Evolutionary conservation across 2,797 vertebrate species (phyloP).

Genomic region (Morus bassanus): DNA sequence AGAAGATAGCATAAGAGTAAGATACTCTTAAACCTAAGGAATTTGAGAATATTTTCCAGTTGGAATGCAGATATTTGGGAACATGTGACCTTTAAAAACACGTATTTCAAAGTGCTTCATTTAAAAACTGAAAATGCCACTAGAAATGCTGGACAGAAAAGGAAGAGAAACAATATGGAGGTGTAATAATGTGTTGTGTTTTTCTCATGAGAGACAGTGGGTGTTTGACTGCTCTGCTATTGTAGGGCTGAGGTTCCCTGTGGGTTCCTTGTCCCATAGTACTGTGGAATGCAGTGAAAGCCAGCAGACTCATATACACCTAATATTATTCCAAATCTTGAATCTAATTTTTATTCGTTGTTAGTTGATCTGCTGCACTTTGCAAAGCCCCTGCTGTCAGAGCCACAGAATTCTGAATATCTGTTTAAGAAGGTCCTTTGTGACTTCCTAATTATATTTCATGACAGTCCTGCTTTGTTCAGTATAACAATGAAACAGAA

Average conservation of each 20-base stretch:
- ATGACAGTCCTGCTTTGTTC: slow-evolving; percentile 26
- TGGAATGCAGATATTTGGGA: background rate
- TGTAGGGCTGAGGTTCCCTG: background rate
- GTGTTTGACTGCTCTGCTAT: rapidly evolving
- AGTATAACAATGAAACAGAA: background rate
- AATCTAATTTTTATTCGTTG: background rate
- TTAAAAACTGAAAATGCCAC: background rate
- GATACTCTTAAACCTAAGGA: background rate
- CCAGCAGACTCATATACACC: background rate
- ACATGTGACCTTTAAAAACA: background rate
- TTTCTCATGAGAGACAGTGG: background rate
- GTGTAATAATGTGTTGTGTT: background rate
- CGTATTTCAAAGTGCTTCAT: background rate
- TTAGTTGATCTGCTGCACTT: background rate
- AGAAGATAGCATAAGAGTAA: background rate
- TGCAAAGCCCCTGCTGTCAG: slow-evolving; percentile 11
- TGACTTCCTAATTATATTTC: slow-evolving; percentile 35
- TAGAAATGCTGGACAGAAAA: background rate
- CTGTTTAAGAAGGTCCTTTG: slow-evolving; percentile 25
- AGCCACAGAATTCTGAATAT: background rate
- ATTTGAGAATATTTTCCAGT: background rate
- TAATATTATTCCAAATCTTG: background rate
- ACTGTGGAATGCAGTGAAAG: background rate
- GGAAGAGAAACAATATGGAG: background rate
- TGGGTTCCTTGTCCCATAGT: background rate